These are phyloP conservation scores for Polyommatus icarus DNA, from an alignment of 2,888 invertebrate species.

Conservation along the genomic window DNA sequence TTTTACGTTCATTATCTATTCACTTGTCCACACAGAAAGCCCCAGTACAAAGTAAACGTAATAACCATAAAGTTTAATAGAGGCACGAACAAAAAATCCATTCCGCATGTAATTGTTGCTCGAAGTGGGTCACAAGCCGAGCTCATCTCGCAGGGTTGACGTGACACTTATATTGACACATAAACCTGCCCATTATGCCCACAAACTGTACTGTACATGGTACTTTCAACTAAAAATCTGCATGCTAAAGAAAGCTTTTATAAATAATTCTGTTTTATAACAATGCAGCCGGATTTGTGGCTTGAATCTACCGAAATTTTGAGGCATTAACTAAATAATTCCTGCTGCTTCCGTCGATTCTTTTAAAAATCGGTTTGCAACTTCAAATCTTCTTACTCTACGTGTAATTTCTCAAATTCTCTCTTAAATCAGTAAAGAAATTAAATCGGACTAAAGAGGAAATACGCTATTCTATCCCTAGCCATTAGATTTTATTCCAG, in stretches of 20 bases:
- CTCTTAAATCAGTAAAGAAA: too few species aligned
- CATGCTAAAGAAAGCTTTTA: neutral
- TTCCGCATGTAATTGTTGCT: constrained; percentile 39
- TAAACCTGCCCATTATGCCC: neutral
- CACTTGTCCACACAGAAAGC: constrained; percentile 4
- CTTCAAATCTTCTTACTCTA: neutral
- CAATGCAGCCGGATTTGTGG: too few species aligned
- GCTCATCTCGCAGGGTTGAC: constrained; percentile 39
- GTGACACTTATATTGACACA: neutral
- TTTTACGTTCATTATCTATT: constrained; percentile 10
- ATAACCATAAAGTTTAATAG: constrained; percentile 36
- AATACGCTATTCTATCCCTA: too few species aligned
- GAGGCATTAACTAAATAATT: neutral
- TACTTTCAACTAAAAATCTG: neutral
- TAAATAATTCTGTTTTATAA: too few species aligned
- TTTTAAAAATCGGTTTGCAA: neutral
- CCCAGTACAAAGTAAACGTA: constrained; percentile 1
- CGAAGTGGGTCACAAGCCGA: constrained; percentile 45
- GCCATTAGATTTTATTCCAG: neutral
- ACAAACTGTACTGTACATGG: neutral
- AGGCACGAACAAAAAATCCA: constrained; percentile 35
- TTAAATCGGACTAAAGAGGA: too few species aligned
- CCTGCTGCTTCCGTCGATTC: neutral
- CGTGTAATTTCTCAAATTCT: too few species aligned
- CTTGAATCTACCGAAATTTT: too few species aligned